Base-by-base conservation (phyloP, 2,888 invertebrate genomes). In the Acleris emargana region DNA sequence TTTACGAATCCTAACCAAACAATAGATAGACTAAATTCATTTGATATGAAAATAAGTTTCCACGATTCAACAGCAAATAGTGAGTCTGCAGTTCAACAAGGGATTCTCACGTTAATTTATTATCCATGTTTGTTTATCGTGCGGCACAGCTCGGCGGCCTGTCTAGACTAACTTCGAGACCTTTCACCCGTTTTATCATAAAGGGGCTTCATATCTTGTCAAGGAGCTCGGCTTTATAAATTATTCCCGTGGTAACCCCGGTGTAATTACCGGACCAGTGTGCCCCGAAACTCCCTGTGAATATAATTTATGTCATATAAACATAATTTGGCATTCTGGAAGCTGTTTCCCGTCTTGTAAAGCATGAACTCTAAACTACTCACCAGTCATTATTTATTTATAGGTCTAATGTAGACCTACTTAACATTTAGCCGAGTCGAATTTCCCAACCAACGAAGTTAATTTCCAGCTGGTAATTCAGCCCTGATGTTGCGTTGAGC, bases 211-310 rank as follows among this genome's bases (percentile, higher is more conserved):
- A 58, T 57, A 58, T 63, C 45, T 63, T 20, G 62, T 38, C 28
- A 17, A 42, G 42, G 57, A 45, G 45, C 45, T 45, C 42, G 55
- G 38, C 49, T 45, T 70, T 69, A 71, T 69, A 68, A 66, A 72
- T 71, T 69, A 74, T 74, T 71, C 68, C 58, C 54, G 64, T 53
- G 66, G 51, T 57, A 72, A 69, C 68, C 68, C 47, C 62, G 58
- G 62, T 42, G 58, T 71, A 69, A 72, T 71, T 72, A 67, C 58
- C 61, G 60, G 59, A 58, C 71, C 71, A 73, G 72, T 72, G 71
- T 45, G 51, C 49, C 49, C 58, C 38, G 32, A 49, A 62, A 55
- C 32, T 38, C 51, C n/a, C 42, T 32, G 62, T 18, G 47, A 20
- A 47, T 49, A 54, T 62, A 42, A 55, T 43, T 49, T 50, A 62